Conservation (phyloP, 2,888 invertebrate species). For the Nemoura dubitans region DNA sequence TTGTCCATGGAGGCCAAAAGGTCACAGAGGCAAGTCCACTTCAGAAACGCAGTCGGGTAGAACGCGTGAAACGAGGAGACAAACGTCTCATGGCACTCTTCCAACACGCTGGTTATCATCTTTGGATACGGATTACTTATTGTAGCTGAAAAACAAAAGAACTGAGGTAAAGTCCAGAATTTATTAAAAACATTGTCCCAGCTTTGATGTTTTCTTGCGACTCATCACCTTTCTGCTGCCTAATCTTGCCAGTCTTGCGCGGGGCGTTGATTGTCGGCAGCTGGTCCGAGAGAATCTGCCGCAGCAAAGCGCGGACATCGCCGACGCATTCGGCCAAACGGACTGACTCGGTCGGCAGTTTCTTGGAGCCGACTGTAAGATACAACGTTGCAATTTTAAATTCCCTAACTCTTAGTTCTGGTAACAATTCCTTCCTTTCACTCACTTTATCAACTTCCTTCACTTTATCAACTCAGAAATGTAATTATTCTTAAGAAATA, state of each 20-base stretch:
- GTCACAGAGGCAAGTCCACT: conserved; percentile 92
- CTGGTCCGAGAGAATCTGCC: conserved; percentile 83
- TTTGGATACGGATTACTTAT: conserved; percentile 55
- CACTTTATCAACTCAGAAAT: too few relatives aligned
- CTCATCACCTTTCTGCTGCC: background rate
- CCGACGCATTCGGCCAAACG: conserved; percentile 86
- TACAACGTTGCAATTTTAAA: too few relatives aligned
- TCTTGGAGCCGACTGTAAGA: conserved; percentile 58
- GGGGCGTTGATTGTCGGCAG: conserved; percentile 50
- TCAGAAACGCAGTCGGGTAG: conserved; percentile 91
- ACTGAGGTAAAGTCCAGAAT: background rate
- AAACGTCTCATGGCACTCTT: conserved; percentile 91
- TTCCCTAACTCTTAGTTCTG: too few relatives aligned
- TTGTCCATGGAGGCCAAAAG: conserved; percentile 76
- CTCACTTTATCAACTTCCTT: too few relatives aligned
- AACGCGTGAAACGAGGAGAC: conserved; percentile 94
- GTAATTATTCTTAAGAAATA: too few relatives aligned
- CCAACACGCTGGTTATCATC: conserved; percentile 78
- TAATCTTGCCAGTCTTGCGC: conserved; percentile 47
- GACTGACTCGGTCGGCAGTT: conserved; percentile 72
- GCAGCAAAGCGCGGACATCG: conserved; percentile 82
- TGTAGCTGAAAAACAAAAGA: conserved; percentile 45
- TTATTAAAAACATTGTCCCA: background rate
- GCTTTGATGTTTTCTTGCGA: background rate
- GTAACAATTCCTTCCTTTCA: too few relatives aligned